Conservation (phyloP, 2,888 invertebrate species). For the Allolobophora icterica region DNA sequence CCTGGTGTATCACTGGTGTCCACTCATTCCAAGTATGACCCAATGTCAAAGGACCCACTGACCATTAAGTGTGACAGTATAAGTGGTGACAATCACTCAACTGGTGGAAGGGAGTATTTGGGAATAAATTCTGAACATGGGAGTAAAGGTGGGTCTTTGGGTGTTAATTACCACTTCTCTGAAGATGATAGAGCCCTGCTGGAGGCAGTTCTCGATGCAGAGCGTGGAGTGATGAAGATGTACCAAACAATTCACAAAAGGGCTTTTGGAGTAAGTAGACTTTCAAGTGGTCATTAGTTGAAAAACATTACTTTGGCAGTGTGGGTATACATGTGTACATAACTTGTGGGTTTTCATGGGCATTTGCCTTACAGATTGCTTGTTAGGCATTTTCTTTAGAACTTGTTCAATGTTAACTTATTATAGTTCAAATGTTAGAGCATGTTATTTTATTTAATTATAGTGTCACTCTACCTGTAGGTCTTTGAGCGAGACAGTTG, state of each 20-base stretch:
- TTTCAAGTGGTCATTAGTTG: background rate
- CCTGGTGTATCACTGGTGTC: background rate
- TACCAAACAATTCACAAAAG: background rate
- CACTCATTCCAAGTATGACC: background rate
- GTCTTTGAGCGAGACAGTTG: too few relatives aligned
- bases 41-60: background rate
- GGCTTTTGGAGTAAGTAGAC: conserved; percentile 18
- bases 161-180: background rate
- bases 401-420: too few relatives aligned
- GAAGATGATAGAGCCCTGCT: background rate
- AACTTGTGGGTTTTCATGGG: too few relatives aligned
- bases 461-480: too few relatives aligned
- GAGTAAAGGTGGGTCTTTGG: background rate
- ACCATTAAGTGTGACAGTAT: background rate
- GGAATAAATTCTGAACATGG: background rate
- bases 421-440: too few relatives aligned
- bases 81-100: background rate
- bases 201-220: background rate
- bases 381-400: too few relatives aligned
- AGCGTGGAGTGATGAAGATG: conserved; percentile 22
- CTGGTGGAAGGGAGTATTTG: background rate
- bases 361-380: too few relatives aligned
- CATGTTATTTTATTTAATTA: too few relatives aligned
- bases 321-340: background rate
- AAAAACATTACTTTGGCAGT: background rate